Conservation (phyloP, 2,888 invertebrate genomes). For the Drosophila macrospina region DNA sequence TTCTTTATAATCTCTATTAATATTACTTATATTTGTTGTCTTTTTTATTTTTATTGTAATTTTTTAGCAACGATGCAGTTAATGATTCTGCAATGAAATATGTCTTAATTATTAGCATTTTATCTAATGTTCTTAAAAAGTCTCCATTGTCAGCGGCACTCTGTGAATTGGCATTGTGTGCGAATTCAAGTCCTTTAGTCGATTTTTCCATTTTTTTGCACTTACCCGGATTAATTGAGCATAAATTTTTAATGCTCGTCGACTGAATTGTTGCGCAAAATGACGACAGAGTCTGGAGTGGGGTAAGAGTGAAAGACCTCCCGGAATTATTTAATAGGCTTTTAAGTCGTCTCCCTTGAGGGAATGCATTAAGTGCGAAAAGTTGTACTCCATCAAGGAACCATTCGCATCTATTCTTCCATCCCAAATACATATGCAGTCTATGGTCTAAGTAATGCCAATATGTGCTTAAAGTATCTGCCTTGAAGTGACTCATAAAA, state of each 20-base stretch:
- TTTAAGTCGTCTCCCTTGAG: slow-evolving; percentile 42
- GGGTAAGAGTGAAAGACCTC: slow-evolving; percentile 21
- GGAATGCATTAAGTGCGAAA: slow-evolving; percentile 7
- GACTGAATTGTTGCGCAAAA: slow-evolving; percentile 34
- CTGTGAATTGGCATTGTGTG: slow-evolving; percentile 3
- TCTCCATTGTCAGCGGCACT: not conserved
- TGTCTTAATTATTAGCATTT: not conserved
- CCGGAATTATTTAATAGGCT: slow-evolving; percentile 55
- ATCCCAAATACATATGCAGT: too few species aligned
- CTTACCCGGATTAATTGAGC: slow-evolving; percentile 59
- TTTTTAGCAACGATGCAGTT: too few species aligned
- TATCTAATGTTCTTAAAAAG: not conserved
- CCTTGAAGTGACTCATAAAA: slow-evolving; percentile 1
- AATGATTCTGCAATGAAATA: too few species aligned
- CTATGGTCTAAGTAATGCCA: not conserved
- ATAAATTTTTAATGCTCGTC: slow-evolving; percentile 49
- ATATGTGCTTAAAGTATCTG: slow-evolving; percentile 2
- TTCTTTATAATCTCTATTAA: not conserved
- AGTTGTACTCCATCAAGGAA: not conserved
- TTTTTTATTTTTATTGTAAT: too few species aligned
- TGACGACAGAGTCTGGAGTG: slow-evolving; percentile 21
- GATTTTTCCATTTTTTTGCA: slow-evolving; percentile 35
- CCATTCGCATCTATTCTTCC: too few species aligned
- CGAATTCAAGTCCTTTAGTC: slow-evolving; percentile 5
- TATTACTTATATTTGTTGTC: too few species aligned